These are phyloP conservation scores for Corythornis cristatus DNA, from an alignment of 2,113 vertebrate genomes.

Conservation along the genomic window DNA sequence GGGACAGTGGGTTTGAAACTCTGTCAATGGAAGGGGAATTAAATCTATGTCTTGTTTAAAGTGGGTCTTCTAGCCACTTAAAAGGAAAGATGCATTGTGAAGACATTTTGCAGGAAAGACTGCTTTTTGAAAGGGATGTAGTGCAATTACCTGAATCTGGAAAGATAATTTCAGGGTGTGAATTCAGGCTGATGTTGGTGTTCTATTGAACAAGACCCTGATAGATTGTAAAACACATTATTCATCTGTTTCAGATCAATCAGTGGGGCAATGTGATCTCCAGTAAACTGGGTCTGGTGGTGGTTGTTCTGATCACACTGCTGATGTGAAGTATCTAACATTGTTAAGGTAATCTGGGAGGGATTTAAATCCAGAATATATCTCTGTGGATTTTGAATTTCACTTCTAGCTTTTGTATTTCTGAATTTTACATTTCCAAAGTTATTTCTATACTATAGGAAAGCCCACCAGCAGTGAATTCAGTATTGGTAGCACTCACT, in stretches of 20 bases:
- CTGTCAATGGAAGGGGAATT: conserved; percentile 18
- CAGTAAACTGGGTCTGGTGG: neutral
- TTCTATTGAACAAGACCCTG: neutral
- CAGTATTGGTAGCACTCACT: neutral
- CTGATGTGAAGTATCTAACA: neutral
- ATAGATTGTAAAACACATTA: neutral
- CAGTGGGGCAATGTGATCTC: neutral
- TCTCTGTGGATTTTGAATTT: neutral
- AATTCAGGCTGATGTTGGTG: neutral
- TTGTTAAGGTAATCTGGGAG: neutral
- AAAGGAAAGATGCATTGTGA: neutral
- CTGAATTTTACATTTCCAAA: neutral
- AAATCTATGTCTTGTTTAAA: neutral
- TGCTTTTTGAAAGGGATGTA: neutral
- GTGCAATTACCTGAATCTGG: neutral
- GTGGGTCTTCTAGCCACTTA: neutral
- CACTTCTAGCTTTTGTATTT: neutral
- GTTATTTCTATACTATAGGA: neutral
- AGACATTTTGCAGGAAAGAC: neutral
- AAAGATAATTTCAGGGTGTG: neutral
- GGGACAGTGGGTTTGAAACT: neutral
- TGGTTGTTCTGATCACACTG: neutral
- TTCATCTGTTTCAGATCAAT: neutral
- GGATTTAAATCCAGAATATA: neutral
- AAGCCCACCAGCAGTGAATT: neutral